Conservation (phyloP, 2,113 vertebrate genomes). For the Gnathonemus echidnorhynchus region DNA sequence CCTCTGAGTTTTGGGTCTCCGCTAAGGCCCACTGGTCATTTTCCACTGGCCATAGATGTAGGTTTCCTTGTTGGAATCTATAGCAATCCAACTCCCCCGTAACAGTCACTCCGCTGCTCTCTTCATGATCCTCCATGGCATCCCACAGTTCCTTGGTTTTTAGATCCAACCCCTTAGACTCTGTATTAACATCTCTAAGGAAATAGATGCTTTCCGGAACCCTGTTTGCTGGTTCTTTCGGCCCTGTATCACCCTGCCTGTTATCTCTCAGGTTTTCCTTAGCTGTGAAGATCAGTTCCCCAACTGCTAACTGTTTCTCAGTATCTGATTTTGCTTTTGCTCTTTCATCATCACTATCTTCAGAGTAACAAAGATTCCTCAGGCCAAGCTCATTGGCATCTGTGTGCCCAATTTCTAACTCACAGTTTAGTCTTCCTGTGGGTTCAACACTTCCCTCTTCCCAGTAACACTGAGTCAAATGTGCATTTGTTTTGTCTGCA, state of each 20-base stretch:
- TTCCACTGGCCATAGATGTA: constrained; percentile 54
- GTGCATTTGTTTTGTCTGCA: constrained; percentile 22
- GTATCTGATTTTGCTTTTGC: constrained; percentile 35
- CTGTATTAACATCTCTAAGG: constrained; percentile 23
- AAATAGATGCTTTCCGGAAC: constrained; percentile 8
- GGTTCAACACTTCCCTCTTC: constrained; percentile 26
- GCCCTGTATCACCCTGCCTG: constrained; percentile 23
- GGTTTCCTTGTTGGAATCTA: constrained; percentile 44
- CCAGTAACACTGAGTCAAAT: constrained; percentile 31
- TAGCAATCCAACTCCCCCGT: constrained; percentile 53
- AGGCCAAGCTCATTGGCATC: constrained; percentile 58
- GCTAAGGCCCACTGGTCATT: constrained; percentile 65
- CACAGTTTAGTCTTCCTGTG: constrained; percentile 22
- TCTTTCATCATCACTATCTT: constrained; percentile 35
- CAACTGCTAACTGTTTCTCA: constrained; percentile 44
- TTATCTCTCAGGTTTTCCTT: constrained; percentile 43
- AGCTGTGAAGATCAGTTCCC: constrained; percentile 46
- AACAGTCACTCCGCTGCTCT: constrained; percentile 25
- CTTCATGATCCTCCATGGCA: constrained; percentile 45
- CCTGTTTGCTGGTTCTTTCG: neutral
- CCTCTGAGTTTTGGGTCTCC: constrained; percentile 46
- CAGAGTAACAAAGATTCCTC: constrained; percentile 49
- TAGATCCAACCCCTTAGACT: constrained; percentile 40
- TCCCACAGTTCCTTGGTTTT: constrained; percentile 52
- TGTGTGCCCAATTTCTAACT: constrained; percentile 30